A percentile compares a stretch with the other conserved stretches of the same genome.
Conservation (phyloP, 2,797 vertebrate species). For the Microctenopoma lineatum region DNA sequence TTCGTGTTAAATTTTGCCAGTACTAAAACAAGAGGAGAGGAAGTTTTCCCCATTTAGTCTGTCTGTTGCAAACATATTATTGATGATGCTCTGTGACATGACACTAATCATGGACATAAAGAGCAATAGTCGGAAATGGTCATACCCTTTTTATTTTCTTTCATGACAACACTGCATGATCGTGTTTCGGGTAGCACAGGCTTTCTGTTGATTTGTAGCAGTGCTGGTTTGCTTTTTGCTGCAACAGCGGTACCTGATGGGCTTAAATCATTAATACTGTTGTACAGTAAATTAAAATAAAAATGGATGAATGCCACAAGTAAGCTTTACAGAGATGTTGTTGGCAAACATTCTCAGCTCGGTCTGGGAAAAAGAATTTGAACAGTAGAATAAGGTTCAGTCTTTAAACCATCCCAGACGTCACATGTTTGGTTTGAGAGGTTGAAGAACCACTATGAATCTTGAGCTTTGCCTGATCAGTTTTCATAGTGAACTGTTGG, state of each 20-base stretch:
- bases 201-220: not conserved
- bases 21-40: constrained; percentile 75
- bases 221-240: not conserved
- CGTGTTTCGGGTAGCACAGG: not conserved
- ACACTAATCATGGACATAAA: constrained; percentile 39
- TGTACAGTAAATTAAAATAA: not conserved
- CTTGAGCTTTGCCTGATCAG: not conserved
- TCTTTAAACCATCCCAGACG: not conserved
- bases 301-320: too few species aligned
- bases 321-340: too few species aligned
- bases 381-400: too few species aligned
- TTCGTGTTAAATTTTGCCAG: constrained; percentile 88
- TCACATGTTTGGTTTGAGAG: not conserved
- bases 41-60: constrained; percentile 75
- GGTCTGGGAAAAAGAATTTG: too few species aligned
- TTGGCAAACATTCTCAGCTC: too few species aligned
- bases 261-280: not conserved
- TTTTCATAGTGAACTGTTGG: not conserved
- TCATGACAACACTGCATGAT: not conserved
- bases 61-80: constrained; percentile 35
- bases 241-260: not conserved
- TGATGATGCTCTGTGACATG: constrained; percentile 37
- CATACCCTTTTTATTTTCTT: not conserved
- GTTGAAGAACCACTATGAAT: not conserved
- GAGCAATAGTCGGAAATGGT: constrained; percentile 12